phyloP scores from a whole-genome alignment of 2,888 invertebrate species.

The Pterobdella sp. region DNA sequence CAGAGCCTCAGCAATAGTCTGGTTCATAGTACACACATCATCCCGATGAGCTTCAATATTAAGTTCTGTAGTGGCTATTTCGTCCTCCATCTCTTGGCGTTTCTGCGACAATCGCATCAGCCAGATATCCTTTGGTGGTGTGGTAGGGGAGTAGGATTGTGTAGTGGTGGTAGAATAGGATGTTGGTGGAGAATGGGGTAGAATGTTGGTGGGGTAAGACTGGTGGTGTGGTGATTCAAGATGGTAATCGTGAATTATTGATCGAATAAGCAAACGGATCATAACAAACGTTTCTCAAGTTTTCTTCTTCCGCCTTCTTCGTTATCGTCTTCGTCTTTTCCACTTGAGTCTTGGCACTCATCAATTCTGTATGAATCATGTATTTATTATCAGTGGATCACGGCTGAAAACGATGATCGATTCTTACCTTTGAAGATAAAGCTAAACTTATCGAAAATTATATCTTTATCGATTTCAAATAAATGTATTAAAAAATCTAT shows the following conservation, averaged over 20 bases:
- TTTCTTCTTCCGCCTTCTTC: background rate
- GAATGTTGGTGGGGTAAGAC: background rate
- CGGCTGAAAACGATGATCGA: no score
- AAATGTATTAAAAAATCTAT: no score
- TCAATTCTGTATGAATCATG: background rate
- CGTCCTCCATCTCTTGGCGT: conserved; percentile 17
- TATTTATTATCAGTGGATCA: no score
- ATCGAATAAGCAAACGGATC: background rate
- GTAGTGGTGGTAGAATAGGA: background rate
- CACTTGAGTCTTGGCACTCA: background rate
- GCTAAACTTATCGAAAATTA: no score
- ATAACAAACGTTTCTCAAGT: background rate
- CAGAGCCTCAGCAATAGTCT: background rate
- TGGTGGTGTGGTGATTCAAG: background rate
- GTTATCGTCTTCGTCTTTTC: background rate
- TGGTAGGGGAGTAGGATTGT: background rate
- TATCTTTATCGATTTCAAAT: no score
- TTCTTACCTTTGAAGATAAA: no score
- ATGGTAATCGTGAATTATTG: background rate
- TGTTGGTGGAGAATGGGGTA: background rate
- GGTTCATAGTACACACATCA: conserved; percentile 5
- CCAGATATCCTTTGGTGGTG: conserved; percentile 16
- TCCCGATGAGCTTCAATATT: conserved; percentile 14
- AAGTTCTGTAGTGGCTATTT: background rate
- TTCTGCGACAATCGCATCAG: conserved; percentile 16